Conservation (phyloP, 2,888 invertebrate genomes). For the Phlogophora meticulosa region DNA sequence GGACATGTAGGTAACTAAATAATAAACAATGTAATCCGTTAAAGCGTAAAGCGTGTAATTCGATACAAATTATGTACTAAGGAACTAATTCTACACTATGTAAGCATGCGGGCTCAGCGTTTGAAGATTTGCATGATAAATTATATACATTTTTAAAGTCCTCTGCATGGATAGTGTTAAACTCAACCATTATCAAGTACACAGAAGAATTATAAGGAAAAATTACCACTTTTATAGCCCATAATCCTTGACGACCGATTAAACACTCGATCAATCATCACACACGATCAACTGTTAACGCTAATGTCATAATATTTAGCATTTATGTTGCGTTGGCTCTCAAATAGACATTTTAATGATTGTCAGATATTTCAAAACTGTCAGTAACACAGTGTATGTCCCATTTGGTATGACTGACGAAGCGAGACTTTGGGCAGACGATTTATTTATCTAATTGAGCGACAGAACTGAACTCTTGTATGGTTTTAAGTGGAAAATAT, state of each 20-base stretch:
- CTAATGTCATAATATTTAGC: background rate
- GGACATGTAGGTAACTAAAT: too few relatives aligned
- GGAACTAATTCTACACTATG: too few relatives aligned
- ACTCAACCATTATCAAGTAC: too few relatives aligned
- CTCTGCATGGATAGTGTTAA: too few relatives aligned
- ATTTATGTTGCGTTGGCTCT: background rate
- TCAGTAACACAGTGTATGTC: constrained; percentile 53
- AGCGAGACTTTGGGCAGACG: constrained; percentile 66
- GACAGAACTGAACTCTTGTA: constrained; percentile 1
- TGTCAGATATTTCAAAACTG: constrained; percentile 18
- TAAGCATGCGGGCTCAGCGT: too few relatives aligned
- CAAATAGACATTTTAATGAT: constrained; percentile 14
- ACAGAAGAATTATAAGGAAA: constrained; percentile 5
- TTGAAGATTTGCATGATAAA: too few relatives aligned
- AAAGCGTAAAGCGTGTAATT: too few relatives aligned
- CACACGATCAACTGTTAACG: background rate
- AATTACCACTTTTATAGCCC: background rate
- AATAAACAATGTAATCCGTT: too few relatives aligned
- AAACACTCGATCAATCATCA: background rate
- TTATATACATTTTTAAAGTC: too few relatives aligned
- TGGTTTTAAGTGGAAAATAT: background rate
- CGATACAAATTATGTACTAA: too few relatives aligned
- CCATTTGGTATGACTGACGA: constrained; percentile 69
- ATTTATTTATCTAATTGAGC: constrained; percentile 71
- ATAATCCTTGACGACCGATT: background rate